Evolutionary conservation across 2,888 invertebrate genomes (phyloP), one percentile per base, ranked within the genome.

Genomic region (Ophraella communa): DNA sequence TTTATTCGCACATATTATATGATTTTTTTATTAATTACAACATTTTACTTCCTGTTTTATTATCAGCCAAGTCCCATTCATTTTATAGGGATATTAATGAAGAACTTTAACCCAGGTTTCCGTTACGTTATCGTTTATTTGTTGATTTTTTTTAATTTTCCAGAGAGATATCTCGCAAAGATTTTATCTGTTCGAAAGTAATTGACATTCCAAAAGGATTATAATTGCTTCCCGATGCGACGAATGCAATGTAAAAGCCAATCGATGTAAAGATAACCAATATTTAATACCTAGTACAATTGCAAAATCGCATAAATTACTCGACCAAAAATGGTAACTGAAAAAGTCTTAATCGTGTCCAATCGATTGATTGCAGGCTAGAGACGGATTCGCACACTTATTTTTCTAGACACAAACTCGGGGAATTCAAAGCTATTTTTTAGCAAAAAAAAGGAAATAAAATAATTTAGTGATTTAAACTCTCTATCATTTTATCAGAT

Each of bases 201-300:
- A 63, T 62, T 66, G 66, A 63, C 66, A 60, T 66, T 59, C 59
- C 60, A 14, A 27, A 60, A 39, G 56, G 63, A 45, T 60, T 63
- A 66, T 66, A 66, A 66, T 66, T 63, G 59, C 66, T 66, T 66
- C 66, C 66, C 62, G 20, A 33, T 66, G 44, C 51, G 54, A 64
- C 55, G 24, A 42, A 53, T 27, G 44, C 54, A 61, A 30, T 58
- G 56, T 66, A 67, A 66, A 49, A 67, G 67, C 63, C 59, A 65
- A 65, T 56, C 66, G 70, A 65, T 64, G 62, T 68, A 53, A 59
- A 69, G 68, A 68, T 69, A 71, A 69, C 67, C 60, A 63, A 69
- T 67, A 71, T 65, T 71, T 68, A 69, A 70, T 68, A 71, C 68
- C 67, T 59, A 55, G 42, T 55, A 61, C 65, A 56, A 65, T 66